Base-by-base conservation (phyloP, 2,113 vertebrate species). In the Saccopteryx leptura region DNA sequence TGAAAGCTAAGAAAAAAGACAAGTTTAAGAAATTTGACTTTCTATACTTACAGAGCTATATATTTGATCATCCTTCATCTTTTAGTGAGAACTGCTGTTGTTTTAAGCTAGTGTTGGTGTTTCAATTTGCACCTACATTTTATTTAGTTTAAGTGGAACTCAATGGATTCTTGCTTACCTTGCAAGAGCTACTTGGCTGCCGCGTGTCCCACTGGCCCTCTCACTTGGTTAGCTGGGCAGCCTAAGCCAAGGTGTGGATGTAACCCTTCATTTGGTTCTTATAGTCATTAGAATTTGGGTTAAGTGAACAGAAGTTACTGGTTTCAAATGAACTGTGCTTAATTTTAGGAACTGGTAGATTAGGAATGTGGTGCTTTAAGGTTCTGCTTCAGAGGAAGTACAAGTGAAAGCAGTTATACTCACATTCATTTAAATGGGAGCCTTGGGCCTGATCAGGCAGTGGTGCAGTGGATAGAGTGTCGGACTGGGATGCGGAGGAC, bases 241-340 rank as follows among this genome's bases (percentile, higher is more conserved):
- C 13, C 46, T 63, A 33, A 61, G 93, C 80, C 65, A n/a, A 90
- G 46, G 56, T 88, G 54, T 80, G 46, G 54, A 46, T n/a, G 54
- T 80, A 92, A 2, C 58, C 61, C 28, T 81, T 92, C 78, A 19
- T 88, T 76, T 90, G 71, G 52, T 86, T 66, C 78, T 80, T 75
- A 46, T 5, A 60, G 68, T 60, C 71, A 56, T 95, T 84, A 81
- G 88, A 95, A 87, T 75, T 86, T 26, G 7, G 92, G 84, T 88
- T 85, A 91, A 97, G 88, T 88, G 90, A 96, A 72, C 56, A 94
- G 92, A 85, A 31, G 48, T 86, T 82, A 87, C 46, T 93, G 46
- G 26, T 94, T 95, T 92, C 81, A 81, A 58, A 88, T 24, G 85
- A 93, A 58, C 85, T 78, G 93, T 92, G 75, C 85, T 96, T 96